Evolutionary conservation across 2,797 vertebrate species (phyloP).

Genomic region (Liparis tanakae): DNA sequence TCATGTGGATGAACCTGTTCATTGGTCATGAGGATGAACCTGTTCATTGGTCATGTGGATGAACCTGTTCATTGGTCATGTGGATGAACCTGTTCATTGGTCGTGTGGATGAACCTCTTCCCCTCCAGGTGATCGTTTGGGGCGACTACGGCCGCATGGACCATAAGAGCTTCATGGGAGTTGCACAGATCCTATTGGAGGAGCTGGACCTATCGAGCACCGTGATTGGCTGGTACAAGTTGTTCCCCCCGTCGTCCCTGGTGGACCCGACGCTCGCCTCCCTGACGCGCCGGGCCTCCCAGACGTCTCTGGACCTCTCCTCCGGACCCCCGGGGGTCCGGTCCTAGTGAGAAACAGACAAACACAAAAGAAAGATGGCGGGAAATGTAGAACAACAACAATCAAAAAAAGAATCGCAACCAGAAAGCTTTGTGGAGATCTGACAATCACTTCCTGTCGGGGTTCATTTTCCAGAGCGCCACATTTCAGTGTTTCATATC

Average conservation of each 20-base stretch:
- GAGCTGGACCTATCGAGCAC: constrained; percentile 98
- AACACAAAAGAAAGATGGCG: constrained; percentile 24
- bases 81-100: no score
- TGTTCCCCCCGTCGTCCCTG: constrained; percentile 97
- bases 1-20: no score
- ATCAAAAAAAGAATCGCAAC: constrained; percentile 81
- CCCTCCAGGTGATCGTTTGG: constrained; percentile 95
- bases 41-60: no score
- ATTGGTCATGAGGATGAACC: no score
- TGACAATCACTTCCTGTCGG: constrained; percentile 95
- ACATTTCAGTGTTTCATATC: constrained; percentile 71
- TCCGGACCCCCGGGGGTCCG: constrained; percentile 92
- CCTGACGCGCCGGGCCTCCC: constrained; percentile 95
- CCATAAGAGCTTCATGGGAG: constrained; percentile 99
- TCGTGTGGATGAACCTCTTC: not conserved
- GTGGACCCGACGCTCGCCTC: constrained; percentile 97
- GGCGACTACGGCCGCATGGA: constrained; percentile 99
- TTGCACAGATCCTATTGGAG: constrained; percentile 98
- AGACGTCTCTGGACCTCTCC: constrained; percentile 96
- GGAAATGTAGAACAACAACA: constrained; percentile 75
- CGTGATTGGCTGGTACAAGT: constrained; percentile 99
- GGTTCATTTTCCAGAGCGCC: constrained; percentile 76
- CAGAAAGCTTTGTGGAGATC: constrained; percentile 93
- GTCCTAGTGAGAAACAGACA: constrained; percentile 84
- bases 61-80: no score